A percentile compares a stretch with the other conserved stretches of the same genome.
phyloP scores from a whole-genome alignment of 2,797 vertebrate genomes.

The Artibeus jamaicensis region DNA sequence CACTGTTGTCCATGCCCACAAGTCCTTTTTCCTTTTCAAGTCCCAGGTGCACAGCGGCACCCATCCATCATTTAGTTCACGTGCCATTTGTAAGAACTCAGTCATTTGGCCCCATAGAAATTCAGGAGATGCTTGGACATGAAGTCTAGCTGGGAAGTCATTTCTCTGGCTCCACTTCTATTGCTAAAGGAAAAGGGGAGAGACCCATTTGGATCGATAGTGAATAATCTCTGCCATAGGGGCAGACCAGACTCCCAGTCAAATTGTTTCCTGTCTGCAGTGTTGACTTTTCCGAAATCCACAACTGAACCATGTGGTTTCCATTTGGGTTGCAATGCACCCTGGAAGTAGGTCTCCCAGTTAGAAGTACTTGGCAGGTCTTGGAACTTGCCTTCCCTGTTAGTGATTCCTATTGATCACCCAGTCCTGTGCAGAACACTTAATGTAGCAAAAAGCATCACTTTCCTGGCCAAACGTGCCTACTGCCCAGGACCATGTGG shows the following conservation, averaged over 20 bases:
- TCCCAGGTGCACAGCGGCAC: neutral
- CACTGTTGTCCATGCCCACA: neutral
- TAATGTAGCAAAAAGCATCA: neutral
- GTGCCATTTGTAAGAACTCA: neutral
- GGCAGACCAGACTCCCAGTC: neutral
- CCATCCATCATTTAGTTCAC: neutral
- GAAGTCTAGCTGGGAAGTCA: neutral
- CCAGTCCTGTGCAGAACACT: neutral
- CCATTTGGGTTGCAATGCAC: neutral
- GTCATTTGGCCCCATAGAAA: neutral
- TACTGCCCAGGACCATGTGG: neutral
- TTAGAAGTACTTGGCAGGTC: neutral
- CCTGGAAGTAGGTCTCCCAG: neutral
- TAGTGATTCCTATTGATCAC: neutral
- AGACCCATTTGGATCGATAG: neutral
- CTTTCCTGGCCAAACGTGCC: neutral
- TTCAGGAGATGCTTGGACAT: neutral
- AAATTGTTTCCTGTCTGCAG: neutral
- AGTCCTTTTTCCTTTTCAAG: neutral
- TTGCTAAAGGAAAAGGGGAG: neutral
- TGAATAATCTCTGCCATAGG: neutral
- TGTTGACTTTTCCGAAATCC: neutral
- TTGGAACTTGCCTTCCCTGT: neutral
- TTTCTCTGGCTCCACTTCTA: neutral
- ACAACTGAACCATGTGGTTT: neutral